Base-by-base conservation (phyloP, 2,888 invertebrate genomes). In the Enoplolaimus lenunculus region DNA sequence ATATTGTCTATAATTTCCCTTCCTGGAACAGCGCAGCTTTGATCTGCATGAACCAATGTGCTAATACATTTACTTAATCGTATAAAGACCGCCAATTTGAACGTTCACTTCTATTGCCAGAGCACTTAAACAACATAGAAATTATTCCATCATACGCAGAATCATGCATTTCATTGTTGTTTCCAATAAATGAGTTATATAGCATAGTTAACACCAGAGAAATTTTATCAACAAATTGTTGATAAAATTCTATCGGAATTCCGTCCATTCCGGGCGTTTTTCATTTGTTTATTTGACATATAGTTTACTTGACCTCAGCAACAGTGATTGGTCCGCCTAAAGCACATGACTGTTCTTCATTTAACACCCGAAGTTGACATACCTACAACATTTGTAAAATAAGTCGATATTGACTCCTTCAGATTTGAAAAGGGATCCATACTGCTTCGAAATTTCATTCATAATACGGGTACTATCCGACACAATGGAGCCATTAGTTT, bases 401-500 rank as follows among this genome's bases (percentile, higher is more conserved):
- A 16, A 57, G 16, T 57, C n/a, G 16, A 57, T 57, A 16, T 57
- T 16, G 16, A n/a, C 57, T 57, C 16, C 16, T 57, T 21, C 57
- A 21, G n/a, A n/a, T 57, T 57, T 16, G n/a, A 62, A 62, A 62
- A 62, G 64, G 31, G 7, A 16, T 62, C 31, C 64, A 62, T 62
- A 62, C 26, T 62, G 64, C 28, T 62, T 62, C 26, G 16, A 7
- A 26, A 62, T 62, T 62, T 62, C 64, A 7, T 33, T 62, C 16
- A 62, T 62, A 30, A 62, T 21, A 57, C 26, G 21, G 21, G 21
- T 26, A 21, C 57, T 21, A 26, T 57, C 26, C 21, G 21, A 57
- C 57, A 57, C n/a, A 57, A 57, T 16, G 57, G 16, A 16, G n/a
- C 57, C 57, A 57, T 57, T 57, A n/a, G n/a, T n/a, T n/a, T n/a